Base-by-base conservation (phyloP, 2,113 vertebrate species). In the Scatophagus argus region DNA sequence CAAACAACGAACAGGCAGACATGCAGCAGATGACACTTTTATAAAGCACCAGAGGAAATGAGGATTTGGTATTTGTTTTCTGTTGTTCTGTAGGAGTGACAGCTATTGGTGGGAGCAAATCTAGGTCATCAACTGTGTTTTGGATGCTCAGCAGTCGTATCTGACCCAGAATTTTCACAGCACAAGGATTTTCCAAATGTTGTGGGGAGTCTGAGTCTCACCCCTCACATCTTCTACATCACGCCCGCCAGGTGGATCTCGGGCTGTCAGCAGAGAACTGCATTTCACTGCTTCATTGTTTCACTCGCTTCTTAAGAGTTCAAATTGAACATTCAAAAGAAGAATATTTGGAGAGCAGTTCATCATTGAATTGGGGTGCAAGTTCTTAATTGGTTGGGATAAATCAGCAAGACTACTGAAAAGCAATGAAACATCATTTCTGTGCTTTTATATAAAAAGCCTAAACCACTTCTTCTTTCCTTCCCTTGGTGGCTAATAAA, bases 1-100 rank as follows among this genome's bases (percentile, higher is more conserved):
- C 60, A 74, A 41, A 70, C 73, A 71, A 70, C 60, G 70, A 41
- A 70, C 79, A 47, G 29, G 9, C 68, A 80, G 55, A 51, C 73
- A 17, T 29, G 72, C 56, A 38, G 63, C n/a, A 12, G 54, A 32
- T 21, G 72, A 84, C 56, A 43, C 38, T 10, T 79, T 46, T 1
- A 41, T 63, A 41, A 74, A 73, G 68, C 49, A 2, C 4, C 23
- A 7, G 12, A 47, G 41, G 38, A 62, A 5, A 49, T n/a, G 17
- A 21, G 43, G 74, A 36, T 66, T 82, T 68, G 55, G 62, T 36
- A 11, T 82, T 63, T 71, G 68, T 66, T 66, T 69, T 23, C n/a
- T 68, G 83, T 43, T 69, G 79, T 62, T 82, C 39, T 54, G 60
- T 44, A n/a, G 51, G 39, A 78, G 54, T 62, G 74, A 88, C 67